phyloP scores from a whole-genome alignment of 1,140 invertebrate species.

The Dendrolimus kikuchii region DNA sequence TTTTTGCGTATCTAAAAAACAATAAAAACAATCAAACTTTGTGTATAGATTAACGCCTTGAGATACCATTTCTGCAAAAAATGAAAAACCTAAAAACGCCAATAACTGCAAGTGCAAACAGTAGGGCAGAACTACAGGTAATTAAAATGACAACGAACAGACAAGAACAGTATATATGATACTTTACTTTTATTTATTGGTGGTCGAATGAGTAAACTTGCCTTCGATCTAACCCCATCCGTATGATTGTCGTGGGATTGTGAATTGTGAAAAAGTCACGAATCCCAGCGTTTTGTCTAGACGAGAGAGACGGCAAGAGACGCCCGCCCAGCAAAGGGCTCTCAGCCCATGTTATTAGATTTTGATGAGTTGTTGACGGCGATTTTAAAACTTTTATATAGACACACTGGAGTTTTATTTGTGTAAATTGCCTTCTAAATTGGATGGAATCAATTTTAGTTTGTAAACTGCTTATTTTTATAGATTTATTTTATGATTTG shows the following conservation, averaged over 20 bases:
- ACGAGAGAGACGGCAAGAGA: slow-evolving; percentile 40
- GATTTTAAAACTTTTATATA: slow-evolving; percentile 26
- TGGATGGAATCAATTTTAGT: slow-evolving; percentile 4
- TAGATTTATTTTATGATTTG: not conserved
- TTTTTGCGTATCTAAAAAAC: too few relatives aligned
- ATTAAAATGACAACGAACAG: too few relatives aligned
- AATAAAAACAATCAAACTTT: too few relatives aligned
- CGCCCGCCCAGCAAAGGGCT: slow-evolving; percentile 23
- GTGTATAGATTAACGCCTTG: too few relatives aligned
- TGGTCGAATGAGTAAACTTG: not conserved
- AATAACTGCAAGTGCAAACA: too few relatives aligned
- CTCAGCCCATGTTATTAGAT: slow-evolving; percentile 57
- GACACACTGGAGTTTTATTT: slow-evolving; percentile 12
- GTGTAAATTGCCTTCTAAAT: slow-evolving; percentile 1
- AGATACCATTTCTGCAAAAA: too few relatives aligned
- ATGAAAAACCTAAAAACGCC: too few relatives aligned
- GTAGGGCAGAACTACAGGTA: too few relatives aligned
- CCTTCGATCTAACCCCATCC: not conserved
- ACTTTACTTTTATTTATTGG: too few relatives aligned
- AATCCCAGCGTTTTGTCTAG: slow-evolving; percentile 53
- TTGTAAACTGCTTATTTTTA: slow-evolving; percentile 1
- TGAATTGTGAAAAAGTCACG: slow-evolving; percentile 57
- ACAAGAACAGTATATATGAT: too few relatives aligned
- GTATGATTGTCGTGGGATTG: slow-evolving; percentile 50
- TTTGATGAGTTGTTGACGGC: slow-evolving; percentile 57